A percentile compares a stretch with the other conserved stretches of the same genome.
Evolutionary conservation across 1,140 invertebrate genomes (phyloP).

Genomic region (Lordiphosa stackelbergi): DNA sequence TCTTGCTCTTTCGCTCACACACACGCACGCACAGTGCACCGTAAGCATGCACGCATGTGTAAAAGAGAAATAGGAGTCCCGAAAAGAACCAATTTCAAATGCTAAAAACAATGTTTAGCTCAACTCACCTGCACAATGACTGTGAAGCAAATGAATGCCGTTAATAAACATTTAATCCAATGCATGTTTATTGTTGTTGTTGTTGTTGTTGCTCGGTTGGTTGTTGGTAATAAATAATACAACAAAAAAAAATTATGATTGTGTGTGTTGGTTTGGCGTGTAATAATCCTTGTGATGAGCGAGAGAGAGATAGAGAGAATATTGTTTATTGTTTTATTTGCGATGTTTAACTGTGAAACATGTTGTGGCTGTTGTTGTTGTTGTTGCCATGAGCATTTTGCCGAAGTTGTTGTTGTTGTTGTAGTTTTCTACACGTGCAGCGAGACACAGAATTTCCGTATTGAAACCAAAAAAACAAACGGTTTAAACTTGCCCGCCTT

Average conservation of each 20-base stretch:
- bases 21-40: constrained; percentile 5
- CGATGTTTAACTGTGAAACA: constrained; percentile 44
- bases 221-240: constrained; percentile 34
- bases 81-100: constrained; percentile 40
- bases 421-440: constrained; percentile 56
- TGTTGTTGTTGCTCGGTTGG: constrained; percentile 21
- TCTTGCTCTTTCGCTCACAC: constrained; percentile 9
- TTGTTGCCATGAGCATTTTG: constrained; percentile 5
- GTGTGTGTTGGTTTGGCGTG: constrained; percentile 56
- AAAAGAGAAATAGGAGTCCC: neutral
- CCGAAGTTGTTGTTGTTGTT: constrained; percentile 15
- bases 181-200: constrained; percentile 71
- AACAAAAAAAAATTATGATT: constrained; percentile 11
- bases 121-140: constrained; percentile 71
- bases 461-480: constrained; percentile 1
- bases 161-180: constrained; percentile 77
- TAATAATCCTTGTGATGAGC: constrained; percentile 59
- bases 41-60: constrained; percentile 27
- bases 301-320: constrained; percentile 2
- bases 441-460: constrained; percentile 44
- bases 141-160: constrained; percentile 69
- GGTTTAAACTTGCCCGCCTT: neutral
- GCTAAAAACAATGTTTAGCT: constrained; percentile 1
- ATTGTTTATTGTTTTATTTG: constrained; percentile 51
- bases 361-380: constrained; percentile 24